phyloP scores from a whole-genome alignment of 2,888 invertebrate species.

The Drosophila mettleri region DNA sequence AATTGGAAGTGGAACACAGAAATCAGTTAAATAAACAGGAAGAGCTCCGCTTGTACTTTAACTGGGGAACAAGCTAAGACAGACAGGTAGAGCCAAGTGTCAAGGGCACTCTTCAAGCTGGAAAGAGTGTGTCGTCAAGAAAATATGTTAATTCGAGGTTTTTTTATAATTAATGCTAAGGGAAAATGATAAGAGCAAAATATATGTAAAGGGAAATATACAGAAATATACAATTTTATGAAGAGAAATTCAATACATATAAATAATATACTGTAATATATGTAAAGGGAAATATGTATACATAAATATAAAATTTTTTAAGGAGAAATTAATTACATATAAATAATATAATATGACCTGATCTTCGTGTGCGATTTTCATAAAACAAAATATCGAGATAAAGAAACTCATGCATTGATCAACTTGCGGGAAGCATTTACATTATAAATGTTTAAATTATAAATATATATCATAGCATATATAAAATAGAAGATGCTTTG shows the following conservation, averaged over 20 bases:
- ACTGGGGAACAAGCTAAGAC: neutral
- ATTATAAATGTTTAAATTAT: too few species aligned
- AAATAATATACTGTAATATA: too few species aligned
- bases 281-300: too few species aligned
- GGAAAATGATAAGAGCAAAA: neutral
- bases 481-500: neutral
- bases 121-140: constrained; percentile 15
- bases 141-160: constrained; percentile 14
- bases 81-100: constrained; percentile 31
- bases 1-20: constrained; percentile 58
- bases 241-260: neutral
- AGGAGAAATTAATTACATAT: neutral
- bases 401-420: neutral
- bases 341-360: too few species aligned
- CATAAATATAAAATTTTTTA: neutral
- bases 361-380: neutral
- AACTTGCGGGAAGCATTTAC: neutral
- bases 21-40: constrained; percentile 74
- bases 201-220: neutral
- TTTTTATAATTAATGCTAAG: neutral
- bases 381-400: neutral
- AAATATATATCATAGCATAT: neutral
- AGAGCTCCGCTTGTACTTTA: constrained; percentile 36
- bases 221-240: neutral
- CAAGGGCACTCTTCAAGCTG: constrained; percentile 47